Base-by-base conservation (phyloP, 1,140 invertebrate species). In the Trichoplusia ni region DNA sequence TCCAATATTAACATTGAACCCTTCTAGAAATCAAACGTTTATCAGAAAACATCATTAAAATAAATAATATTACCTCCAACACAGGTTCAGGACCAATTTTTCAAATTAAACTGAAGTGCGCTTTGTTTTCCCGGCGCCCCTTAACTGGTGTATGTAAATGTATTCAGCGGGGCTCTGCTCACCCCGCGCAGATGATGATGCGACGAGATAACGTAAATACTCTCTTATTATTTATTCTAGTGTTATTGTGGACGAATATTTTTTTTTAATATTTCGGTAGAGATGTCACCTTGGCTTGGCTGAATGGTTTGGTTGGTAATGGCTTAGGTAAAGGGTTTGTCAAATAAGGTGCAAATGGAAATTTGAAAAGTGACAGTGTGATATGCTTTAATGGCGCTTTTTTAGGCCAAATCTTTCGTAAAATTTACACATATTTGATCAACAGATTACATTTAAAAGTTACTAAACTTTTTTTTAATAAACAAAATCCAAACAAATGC, bases 131-230 rank as follows among this genome's bases (percentile, higher is more conserved):
- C 37, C 9, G 8, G 16, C 46, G 9, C 56, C 40, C 56, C 46
- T 40, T 8, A 14, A 31, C 23, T 21, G 25, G 9, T 23, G 23
- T 40, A 59, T 59, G 56, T 44, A 59, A 59, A 59, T 59, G 4
- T 33, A 40, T 33, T 14, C 37, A 16, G 56, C 27, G 40, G 37
- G 27, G 19, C 18, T 25, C 40, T 44, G 56, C 56, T 46, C 51
- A 33, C 40, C 25, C 54, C 27, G 25, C 54, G 18, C 31, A 46
- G 35, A 31, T 59, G 46, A 46, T 46, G 56, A 59, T 59, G 40
- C 19, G 5, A 2, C 11, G 40, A 59, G 56, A 35, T 59, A 46
- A 21, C 40, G 25, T 18, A 13, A 29, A 11, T 33, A 27, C 33
- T 59, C 31, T 21, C 4, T 29, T 27, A 31, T 59, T 46, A 46